phyloP scores from a whole-genome alignment of 92 coral and sea anemone species.

The Siderastrea siderea region DNA sequence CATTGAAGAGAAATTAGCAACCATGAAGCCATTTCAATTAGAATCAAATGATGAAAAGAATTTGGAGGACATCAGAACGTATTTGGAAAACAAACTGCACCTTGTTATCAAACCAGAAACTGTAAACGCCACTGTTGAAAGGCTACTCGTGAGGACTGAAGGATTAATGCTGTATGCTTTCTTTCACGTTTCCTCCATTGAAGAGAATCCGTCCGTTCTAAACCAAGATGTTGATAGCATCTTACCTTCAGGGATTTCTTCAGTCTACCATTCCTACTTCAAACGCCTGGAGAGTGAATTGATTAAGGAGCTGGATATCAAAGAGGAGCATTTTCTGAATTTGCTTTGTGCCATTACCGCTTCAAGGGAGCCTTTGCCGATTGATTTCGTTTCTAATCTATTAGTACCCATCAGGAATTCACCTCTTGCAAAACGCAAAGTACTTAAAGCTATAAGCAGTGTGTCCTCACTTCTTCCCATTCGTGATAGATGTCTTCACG shows the following conservation, averaged over 20 bases:
- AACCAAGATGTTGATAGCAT: too few relatives aligned
- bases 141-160: too few relatives aligned
- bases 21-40: too few relatives aligned
- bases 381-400: constrained; percentile 4
- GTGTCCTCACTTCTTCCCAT: constrained; percentile 63
- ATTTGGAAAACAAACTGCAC: too few relatives aligned
- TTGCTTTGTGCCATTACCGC: neutral
- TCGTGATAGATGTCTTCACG: constrained; percentile 37
- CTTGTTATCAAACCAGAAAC: too few relatives aligned
- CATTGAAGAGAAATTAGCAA: too few relatives aligned
- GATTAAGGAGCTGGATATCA: neutral
- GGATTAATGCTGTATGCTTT: too few relatives aligned
- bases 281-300: constrained; percentile 17
- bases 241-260: constrained; percentile 20
- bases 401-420: neutral
- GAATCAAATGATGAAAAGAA: too few relatives aligned
- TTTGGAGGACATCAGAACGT: too few relatives aligned
- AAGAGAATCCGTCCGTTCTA: too few relatives aligned
- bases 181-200: too few relatives aligned
- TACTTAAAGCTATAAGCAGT: constrained; percentile 1
- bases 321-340: neutral
- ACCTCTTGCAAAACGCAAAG: neutral
- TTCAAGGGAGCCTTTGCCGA: constrained; percentile 26
- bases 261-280: neutral
- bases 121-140: too few relatives aligned